A percentile compares a stretch with the other conserved stretches of the same genome.
Evolutionary conservation across 2,113 vertebrate species (phyloP).

Genomic region (Cheirogaleus medius): DNA sequence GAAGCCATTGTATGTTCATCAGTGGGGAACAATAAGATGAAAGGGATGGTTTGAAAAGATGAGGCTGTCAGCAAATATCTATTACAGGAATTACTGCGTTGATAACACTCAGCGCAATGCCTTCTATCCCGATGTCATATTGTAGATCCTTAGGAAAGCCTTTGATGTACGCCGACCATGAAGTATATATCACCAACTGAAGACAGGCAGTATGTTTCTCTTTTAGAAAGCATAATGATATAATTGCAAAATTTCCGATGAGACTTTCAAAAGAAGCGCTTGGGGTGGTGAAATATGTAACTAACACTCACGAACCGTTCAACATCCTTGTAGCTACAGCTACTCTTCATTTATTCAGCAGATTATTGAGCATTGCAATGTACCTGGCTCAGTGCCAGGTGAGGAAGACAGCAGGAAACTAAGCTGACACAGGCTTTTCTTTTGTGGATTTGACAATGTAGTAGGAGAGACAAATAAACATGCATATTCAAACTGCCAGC

Average conservation of each 20-base stretch:
- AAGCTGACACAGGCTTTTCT: neutral
- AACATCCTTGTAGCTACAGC: neutral
- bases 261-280: neutral
- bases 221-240: neutral
- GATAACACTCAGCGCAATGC: neutral
- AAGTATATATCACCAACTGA: neutral
- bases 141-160: neutral
- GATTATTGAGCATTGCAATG: rapidly evolving
- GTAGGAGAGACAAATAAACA: neutral
- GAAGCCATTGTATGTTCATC: neutral
- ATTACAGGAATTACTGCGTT: neutral
- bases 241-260: conserved; percentile 30
- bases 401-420: neutral
- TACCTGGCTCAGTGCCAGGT: neutral
- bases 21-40: neutral
- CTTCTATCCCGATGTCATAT: neutral
- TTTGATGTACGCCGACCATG: neutral
- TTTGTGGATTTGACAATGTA: too few relatives aligned
- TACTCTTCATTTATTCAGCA: neutral
- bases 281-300: neutral
- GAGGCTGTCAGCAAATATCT: neutral
- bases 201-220: neutral
- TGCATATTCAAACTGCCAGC: neutral
- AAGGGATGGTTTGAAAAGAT: neutral
- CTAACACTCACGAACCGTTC: neutral